Conservation (phyloP, 2,797 vertebrate species). For the Streptopelia turtur region DNA sequence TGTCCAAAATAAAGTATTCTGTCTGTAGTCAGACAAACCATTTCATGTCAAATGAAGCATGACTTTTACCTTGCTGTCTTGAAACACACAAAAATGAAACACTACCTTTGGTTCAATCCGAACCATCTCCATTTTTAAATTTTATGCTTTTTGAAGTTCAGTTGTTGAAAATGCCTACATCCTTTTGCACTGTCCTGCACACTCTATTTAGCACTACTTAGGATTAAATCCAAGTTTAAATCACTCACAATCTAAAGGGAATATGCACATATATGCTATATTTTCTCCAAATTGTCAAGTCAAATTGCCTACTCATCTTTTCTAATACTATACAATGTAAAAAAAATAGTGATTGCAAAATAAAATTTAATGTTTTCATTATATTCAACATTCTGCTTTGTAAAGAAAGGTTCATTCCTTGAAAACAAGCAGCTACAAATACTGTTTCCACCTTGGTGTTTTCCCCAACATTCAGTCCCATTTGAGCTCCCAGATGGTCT, state of each 20-base stretch:
- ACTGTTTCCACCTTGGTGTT: not conserved
- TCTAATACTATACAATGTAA: not conserved
- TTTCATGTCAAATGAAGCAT: not conserved
- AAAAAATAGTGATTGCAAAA: not conserved
- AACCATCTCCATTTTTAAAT: not conserved
- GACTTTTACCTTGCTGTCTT: not conserved
- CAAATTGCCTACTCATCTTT: not conserved
- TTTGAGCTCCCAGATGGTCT: slow-evolving; percentile 46
- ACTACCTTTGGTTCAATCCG: not conserved
- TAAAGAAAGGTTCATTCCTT: not conserved
- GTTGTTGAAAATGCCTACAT: not conserved
- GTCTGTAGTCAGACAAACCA: not conserved
- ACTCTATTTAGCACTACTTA: not conserved
- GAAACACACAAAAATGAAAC: not conserved
- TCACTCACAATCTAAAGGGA: not conserved
- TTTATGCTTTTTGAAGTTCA: not conserved
- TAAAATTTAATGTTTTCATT: not conserved
- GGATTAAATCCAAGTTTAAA: not conserved
- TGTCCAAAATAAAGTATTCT: not conserved
- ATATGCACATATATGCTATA: not conserved
- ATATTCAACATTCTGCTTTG: not conserved
- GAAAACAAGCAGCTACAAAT: not conserved
- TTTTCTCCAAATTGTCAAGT: not conserved
- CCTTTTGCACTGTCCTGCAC: not conserved
- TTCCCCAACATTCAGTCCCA: not conserved